phyloP scores from a whole-genome alignment of 2,113 vertebrate species.

The Tetrax tetrax region DNA sequence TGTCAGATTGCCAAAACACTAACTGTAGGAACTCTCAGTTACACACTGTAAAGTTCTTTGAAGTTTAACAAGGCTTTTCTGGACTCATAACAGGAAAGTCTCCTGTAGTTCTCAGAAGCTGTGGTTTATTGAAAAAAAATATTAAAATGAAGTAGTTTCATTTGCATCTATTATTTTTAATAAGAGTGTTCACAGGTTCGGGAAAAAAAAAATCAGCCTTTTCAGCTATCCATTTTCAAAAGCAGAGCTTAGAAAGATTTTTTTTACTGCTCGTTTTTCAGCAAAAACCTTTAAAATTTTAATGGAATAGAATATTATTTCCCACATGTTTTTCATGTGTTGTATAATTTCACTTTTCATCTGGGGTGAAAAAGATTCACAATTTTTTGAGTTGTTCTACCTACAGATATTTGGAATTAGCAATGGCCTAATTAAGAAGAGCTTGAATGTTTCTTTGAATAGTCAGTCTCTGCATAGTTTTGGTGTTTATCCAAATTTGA shows the following conservation, averaged over 20 bases:
- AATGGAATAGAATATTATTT: not conserved
- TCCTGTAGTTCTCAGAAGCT: not conserved
- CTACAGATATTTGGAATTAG: not conserved
- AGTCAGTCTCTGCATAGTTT: not conserved
- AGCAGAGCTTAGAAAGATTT: not conserved
- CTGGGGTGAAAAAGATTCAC: not conserved
- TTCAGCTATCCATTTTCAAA: not conserved
- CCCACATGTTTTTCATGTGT: not conserved
- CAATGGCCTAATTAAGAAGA: not conserved
- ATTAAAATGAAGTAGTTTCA: not conserved
- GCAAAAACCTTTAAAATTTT: not conserved
- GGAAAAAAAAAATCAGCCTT: not conserved
- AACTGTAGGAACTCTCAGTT: not conserved
- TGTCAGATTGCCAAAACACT: not conserved
- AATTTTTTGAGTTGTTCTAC: not conserved
- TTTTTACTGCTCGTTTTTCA: not conserved
- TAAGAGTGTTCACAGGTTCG: not conserved
- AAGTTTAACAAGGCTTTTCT: not conserved
- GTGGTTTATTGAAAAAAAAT: not conserved
- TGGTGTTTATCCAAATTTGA: conserved; percentile 22
- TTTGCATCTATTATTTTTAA: not conserved
- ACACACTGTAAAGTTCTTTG: not conserved
- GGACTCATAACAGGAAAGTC: not conserved
- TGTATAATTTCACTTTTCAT: not conserved
- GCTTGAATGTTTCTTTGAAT: not conserved